phyloP scores from a whole-genome alignment of 2,797 vertebrate species.

The Typhlichthys eigenmanni region DNA sequence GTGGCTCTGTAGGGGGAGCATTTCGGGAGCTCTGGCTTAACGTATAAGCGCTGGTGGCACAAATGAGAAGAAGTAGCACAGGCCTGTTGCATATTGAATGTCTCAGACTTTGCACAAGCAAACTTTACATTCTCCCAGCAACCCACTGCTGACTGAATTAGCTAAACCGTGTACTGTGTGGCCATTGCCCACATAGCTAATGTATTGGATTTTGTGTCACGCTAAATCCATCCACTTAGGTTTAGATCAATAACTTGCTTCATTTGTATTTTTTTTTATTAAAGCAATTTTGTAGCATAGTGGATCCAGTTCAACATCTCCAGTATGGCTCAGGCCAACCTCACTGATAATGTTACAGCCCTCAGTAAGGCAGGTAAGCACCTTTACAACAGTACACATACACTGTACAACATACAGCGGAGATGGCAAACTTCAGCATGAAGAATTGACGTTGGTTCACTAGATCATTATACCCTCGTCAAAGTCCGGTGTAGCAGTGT shows the following conservation, averaged over 20 bases:
- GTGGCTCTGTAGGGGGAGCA: too few relatives aligned
- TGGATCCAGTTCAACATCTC: neutral
- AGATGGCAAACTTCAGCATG: neutral
- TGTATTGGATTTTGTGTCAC: conserved; percentile 1
- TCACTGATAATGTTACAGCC: neutral
- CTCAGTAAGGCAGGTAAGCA: neutral
- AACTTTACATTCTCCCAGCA: neutral
- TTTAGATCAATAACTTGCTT: conserved; percentile 6
- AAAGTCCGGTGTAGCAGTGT: conserved; percentile 29
- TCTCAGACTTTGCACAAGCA: neutral
- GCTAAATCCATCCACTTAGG: neutral
- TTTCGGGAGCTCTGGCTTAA: neutral
- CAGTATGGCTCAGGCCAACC: neutral
- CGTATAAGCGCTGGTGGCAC: too few relatives aligned
- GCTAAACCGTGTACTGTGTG: neutral
- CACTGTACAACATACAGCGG: neutral
- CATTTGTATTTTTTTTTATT: neutral
- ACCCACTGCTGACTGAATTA: neutral
- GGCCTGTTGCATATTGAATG: neutral
- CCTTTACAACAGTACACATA: neutral
- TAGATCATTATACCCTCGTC: conserved; percentile 22
- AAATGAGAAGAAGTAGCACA: neutral
- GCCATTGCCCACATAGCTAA: conserved; percentile 2
- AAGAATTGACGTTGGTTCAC: conserved; percentile 20
- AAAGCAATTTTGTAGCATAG: conserved; percentile 1